Evolutionary conservation across 1,140 invertebrate genomes (phyloP), one percentile per base, ranked within the genome.

Genomic region (Mycetomoellerius zeteki): DNA sequence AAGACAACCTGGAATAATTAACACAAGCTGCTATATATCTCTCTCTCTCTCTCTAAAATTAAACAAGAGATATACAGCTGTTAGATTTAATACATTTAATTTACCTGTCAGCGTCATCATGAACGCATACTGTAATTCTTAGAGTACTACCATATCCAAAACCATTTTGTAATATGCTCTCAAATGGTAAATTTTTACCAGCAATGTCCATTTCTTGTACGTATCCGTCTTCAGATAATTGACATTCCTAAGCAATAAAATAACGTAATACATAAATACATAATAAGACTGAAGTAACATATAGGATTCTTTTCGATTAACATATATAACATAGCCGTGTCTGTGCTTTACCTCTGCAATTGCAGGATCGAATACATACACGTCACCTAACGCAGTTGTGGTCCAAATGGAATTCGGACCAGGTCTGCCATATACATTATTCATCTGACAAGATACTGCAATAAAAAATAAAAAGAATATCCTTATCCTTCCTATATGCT

Each of bases 381-480:
- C 96, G 94, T 98, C 98, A 27, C 98, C 98, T 87, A 97, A 95
- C 60, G 96, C 96, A 27, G 97, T 98, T 7, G 98, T 96, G 14
- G 96, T 96, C 98, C 98, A 99, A 81, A 98, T 96, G 14, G 98
- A 96, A 93, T 97, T 96, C 84, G 96, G 93, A 43, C 96, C 96
- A 30, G 98, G 97, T 88, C 96, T 96, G 19, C 97, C 97, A 91
- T 96, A 96, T 52, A 97, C 94, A 84, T 96, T 96, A 94, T 97
- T 97, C 78, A 97, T 96, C 94, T 97, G 96, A 88, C 97, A 97
- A 93, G 97, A 97, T 19, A 97, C 97, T 94, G 76, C 2, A 43
- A 43, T 43, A 67, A 94, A 92, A 56, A 73, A 56, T 73, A 85
- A 92, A 52, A 75, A 62, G 58, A 75, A 71, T n/a, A 24, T 19